phyloP scores from a whole-genome alignment of 2,888 invertebrate genomes.

The Gerosis bhagava region DNA sequence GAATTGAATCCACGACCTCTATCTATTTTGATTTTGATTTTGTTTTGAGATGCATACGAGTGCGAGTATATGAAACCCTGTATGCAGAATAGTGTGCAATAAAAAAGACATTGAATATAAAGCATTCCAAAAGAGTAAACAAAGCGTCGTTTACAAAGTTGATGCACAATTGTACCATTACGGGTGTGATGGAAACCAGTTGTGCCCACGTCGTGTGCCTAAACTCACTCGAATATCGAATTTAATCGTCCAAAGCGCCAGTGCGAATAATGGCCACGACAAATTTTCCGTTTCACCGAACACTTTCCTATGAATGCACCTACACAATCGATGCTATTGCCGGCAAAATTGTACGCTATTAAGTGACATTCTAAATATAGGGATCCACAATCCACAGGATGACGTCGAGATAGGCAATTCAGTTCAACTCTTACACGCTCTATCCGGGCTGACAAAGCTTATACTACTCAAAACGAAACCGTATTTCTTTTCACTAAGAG shows the following conservation, averaged over 20 bases:
- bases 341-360: conserved; percentile 76
- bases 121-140: conserved; percentile 7
- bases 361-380: conserved; percentile 78
- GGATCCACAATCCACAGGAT: conserved; percentile 61
- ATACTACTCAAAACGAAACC: conserved; percentile 34
- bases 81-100: too few relatives aligned
- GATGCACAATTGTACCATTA: conserved; percentile 27
- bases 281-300: conserved; percentile 77
- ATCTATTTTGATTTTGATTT: too few relatives aligned
- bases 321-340: conserved; percentile 74
- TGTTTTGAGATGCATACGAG: too few relatives aligned
- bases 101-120: conserved; percentile 2
- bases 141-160: conserved; percentile 22
- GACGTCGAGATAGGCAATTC: conserved; percentile 58
- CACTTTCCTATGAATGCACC: conserved; percentile 78
- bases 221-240: conserved; percentile 54
- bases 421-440: conserved; percentile 55
- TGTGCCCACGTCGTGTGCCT: conserved; percentile 39
- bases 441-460: conserved; percentile 32
- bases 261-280: conserved; percentile 74
- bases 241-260: conserved; percentile 74
- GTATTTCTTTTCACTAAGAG: conserved; percentile 26
- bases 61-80: too few relatives aligned
- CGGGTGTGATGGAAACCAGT: conserved; percentile 37
- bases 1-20: too few relatives aligned